Percentiles rank a stretch among this genome's conserved stretches.
Evolutionary conservation across 2,888 invertebrate genomes (phyloP).

Genomic region (Apotomis capreana): DNA sequence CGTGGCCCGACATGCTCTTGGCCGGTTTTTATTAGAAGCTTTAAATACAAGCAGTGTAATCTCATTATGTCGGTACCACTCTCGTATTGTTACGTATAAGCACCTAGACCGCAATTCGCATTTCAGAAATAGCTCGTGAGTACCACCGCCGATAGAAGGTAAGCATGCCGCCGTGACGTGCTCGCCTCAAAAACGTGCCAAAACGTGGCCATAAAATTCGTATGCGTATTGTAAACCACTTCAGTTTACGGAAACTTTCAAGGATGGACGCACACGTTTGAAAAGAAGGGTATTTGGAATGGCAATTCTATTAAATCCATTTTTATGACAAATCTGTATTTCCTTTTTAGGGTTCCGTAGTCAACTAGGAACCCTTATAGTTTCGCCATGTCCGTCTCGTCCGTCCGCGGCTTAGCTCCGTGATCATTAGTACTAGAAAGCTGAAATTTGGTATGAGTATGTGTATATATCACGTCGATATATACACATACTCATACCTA

Average conservation of each 20-base stretch:
- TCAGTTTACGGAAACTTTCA: slow-evolving; percentile 37
- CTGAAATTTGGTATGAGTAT: no score
- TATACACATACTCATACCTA: no score
- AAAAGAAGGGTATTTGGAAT: neutral
- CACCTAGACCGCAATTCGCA: slow-evolving; percentile 61
- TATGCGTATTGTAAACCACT: slow-evolving; percentile 53
- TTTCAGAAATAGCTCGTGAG: slow-evolving; percentile 67
- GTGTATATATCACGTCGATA: no score
- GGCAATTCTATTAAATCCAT: neutral
- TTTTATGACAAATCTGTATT: neutral
- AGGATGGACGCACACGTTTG: slow-evolving; percentile 13
- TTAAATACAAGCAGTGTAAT: slow-evolving; percentile 19
- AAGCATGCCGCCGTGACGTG: slow-evolving; percentile 53
- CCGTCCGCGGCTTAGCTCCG: no score
- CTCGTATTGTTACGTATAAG: slow-evolving; percentile 64
- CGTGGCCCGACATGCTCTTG: no score
- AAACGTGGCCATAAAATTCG: slow-evolving; percentile 59
- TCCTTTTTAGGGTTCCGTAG: neutral
- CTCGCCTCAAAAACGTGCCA: slow-evolving; percentile 54
- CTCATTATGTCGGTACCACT: slow-evolving; percentile 50
- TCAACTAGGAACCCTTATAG: no score
- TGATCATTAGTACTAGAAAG: no score
- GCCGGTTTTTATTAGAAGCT: slow-evolving; percentile 17
- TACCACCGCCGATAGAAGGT: slow-evolving; percentile 56
- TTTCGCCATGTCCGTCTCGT: no score